phyloP scores from a whole-genome alignment of 2,888 invertebrate genomes.

The Pachliopta kotzebuea region DNA sequence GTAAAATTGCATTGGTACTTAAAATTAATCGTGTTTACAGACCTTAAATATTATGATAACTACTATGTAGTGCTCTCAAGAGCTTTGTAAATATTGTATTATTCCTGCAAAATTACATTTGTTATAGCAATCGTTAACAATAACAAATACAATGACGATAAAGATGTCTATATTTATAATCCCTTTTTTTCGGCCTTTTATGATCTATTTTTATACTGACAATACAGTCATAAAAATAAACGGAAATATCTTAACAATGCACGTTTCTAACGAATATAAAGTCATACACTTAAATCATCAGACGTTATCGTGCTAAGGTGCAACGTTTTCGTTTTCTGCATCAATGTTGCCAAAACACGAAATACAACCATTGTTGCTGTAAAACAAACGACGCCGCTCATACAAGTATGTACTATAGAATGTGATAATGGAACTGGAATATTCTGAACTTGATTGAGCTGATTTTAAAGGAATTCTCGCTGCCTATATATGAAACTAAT shows the following conservation, averaged over 20 bases:
- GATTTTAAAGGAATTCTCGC: background rate
- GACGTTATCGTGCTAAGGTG: conserved; percentile 1
- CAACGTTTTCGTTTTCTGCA: conserved; percentile 9
- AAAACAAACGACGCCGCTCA: conserved; percentile 9
- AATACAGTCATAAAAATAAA: too few relatives aligned
- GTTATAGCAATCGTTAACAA: too few relatives aligned
- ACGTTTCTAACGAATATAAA: background rate
- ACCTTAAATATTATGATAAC: background rate
- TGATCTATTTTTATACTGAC: too few relatives aligned
- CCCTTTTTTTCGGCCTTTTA: too few relatives aligned
- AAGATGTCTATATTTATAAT: too few relatives aligned
- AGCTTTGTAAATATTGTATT: background rate
- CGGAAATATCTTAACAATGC: background rate
- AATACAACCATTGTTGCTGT: conserved; percentile 8
- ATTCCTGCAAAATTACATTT: too few relatives aligned
- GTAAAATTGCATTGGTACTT: background rate
- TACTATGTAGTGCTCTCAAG: background rate
- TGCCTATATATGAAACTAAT: background rate
- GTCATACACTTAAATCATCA: background rate
- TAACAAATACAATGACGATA: too few relatives aligned
- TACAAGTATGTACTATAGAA: background rate
- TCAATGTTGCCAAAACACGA: conserved; percentile 24
- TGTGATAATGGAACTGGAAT: background rate
- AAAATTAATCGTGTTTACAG: background rate
- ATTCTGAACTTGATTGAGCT: background rate